Evolutionary conservation across 1,140 invertebrate species (phyloP), one percentile per base, ranked within the genome.

Genomic region (Pseudomyrmex pallidus): DNA sequence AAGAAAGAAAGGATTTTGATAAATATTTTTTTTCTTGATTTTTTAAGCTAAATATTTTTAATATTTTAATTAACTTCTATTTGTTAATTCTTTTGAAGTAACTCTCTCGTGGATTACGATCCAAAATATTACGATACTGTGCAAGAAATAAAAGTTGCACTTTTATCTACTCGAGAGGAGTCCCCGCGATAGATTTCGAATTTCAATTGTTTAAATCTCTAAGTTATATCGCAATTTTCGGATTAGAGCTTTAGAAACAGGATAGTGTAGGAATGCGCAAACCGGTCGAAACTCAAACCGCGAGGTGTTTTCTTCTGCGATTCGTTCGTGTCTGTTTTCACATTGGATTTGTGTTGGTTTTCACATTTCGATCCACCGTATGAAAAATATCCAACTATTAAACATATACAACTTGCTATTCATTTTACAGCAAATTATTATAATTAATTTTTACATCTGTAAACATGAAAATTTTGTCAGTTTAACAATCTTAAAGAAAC

Each of bases 181-280:
- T 12, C 15, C 12, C 15, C 12, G n/a, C 15, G 54, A 80, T 35
- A 35, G 5, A 35, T 80, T 80, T 80, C 66, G 54, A 80, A 80
- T 80, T 80, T 80, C 22, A 70, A 80, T 70, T 46, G 12, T 72
- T 72, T 35, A 35, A 59, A n/a, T 59, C 64, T 70, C 44, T 80
- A 59, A 70, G 64, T 70, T 3, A 80, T 61, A 80, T 80, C 72
- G 59, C 35, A 35, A 35, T 78, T 59, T 57, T 59, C n/a, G 48
- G 4, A 5, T 48, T 1, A 35, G 35, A 22, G 54, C 66, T 80
- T 80, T 80, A 59, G 66, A 70, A 80, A 80, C 3, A 15, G 46
- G 52, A 80, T 59, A 80, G 66, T 12, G 17, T n/a, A 2, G 66
- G 50, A 70, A 72, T 3, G 10, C 35, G 10, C 35, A 57, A 57